A percentile compares a stretch with the other conserved stretches of the same genome.
Conservation (phyloP, 2,113 vertebrate species). For the Hirundichthys speculiger region DNA sequence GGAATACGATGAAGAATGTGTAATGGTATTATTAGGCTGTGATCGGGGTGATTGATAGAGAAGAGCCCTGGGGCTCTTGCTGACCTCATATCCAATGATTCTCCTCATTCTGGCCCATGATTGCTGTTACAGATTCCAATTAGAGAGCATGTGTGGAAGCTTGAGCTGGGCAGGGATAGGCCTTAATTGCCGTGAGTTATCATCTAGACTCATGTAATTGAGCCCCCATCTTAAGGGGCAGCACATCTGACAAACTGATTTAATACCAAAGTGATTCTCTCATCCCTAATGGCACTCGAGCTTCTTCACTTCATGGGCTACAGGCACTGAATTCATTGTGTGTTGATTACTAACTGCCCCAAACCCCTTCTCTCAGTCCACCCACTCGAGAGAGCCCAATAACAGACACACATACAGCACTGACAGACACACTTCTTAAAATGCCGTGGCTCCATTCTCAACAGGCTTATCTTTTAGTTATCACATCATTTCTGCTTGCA, state of each 20-base stretch:
- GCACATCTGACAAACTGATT: conserved; percentile 83
- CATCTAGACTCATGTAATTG: conserved; percentile 77
- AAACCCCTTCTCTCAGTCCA: conserved; percentile 54
- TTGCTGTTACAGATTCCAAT: conserved; percentile 78
- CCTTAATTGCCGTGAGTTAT: conserved; percentile 82
- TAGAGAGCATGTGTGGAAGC: conserved; percentile 74
- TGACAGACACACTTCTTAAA: conserved; percentile 4
- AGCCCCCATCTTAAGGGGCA: conserved; percentile 77
- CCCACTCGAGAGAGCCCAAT: conserved; percentile 43
- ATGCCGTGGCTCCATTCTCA: conserved; percentile 3
- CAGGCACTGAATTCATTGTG: conserved; percentile 72
- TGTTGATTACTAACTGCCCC: conserved; percentile 67
- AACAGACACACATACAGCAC: conserved; percentile 22
- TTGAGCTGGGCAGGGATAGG: conserved; percentile 65
- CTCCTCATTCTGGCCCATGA: conserved; percentile 73
- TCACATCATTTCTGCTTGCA: background rate
- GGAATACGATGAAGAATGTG: conserved; percentile 56
- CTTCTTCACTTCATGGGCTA: conserved; percentile 64
- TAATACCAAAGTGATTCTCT: conserved; percentile 80
- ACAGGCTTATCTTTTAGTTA: background rate
- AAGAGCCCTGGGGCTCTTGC: conserved; percentile 69
- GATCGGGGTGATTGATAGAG: conserved; percentile 72
- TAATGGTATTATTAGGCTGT: conserved; percentile 77
- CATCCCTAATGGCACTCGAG: conserved; percentile 72
- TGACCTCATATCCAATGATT: conserved; percentile 78